Percentiles rank a stretch among this genome's conserved stretches.
Conservation (phyloP, 2,797 vertebrate genomes). For the Amphiprion clarkii region DNA sequence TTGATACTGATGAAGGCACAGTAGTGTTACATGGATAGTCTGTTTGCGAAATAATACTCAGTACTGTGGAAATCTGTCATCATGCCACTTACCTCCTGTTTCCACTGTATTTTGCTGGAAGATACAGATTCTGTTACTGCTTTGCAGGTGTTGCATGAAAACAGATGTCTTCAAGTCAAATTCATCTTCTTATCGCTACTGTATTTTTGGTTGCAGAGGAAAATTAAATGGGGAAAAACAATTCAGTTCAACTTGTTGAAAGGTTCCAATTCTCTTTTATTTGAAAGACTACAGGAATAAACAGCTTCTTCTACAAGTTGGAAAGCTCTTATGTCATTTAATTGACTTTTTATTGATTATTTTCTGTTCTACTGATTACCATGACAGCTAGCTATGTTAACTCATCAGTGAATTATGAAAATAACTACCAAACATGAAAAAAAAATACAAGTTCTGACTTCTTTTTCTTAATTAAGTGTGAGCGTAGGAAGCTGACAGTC, state of each 20-base stretch:
- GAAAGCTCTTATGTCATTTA: slow-evolving; percentile 7
- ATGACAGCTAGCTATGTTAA: slow-evolving; percentile 9
- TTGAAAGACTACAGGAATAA: slow-evolving; percentile 52
- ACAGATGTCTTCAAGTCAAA: too few species aligned
- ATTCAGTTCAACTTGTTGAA: slow-evolving; percentile 8
- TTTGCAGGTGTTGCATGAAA: too few species aligned
- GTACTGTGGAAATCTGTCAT: too few species aligned
- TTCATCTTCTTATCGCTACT: too few species aligned
- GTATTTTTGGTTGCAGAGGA: neutral
- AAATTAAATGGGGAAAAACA: neutral
- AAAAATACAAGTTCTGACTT: slow-evolving; percentile 4
- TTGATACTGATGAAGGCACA: too few species aligned
- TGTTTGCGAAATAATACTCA: too few species aligned
- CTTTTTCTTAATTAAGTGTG: neutral
- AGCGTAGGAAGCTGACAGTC: neutral
- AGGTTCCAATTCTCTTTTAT: slow-evolving; percentile 50
- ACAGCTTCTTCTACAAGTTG: slow-evolving; percentile 19
- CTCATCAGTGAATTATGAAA: slow-evolving; percentile 2
- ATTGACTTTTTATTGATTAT: slow-evolving; percentile 13
- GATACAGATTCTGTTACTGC: too few species aligned
- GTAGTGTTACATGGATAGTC: too few species aligned
- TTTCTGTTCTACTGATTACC: slow-evolving; percentile 4
- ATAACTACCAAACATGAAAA: slow-evolving; percentile 11
- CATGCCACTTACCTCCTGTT: too few species aligned
- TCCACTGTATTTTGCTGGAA: too few species aligned